A percentile compares a stretch with the other conserved stretches of the same genome.
Conservation (phyloP, 1,140 invertebrate genomes). For the Halesus radiatus region DNA sequence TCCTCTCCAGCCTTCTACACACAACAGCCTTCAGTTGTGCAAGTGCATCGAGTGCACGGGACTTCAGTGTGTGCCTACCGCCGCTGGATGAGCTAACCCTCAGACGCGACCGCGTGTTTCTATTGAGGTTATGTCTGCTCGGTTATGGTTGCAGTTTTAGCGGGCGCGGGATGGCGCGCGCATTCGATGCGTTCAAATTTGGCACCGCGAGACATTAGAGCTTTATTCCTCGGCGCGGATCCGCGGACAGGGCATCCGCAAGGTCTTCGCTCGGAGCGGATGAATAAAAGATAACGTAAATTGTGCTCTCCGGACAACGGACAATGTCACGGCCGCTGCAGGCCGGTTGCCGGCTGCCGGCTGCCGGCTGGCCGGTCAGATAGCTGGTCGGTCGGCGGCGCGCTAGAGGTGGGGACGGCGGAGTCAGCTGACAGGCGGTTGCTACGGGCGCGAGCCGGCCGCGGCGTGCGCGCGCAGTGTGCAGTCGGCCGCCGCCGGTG, state of each 20-base stretch:
- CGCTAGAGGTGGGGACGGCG: slow-evolving; percentile 69
- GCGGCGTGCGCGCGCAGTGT: slow-evolving; percentile 24
- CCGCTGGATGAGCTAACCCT: background rate
- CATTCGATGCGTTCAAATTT: too few relatives aligned
- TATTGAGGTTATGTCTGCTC: slow-evolving; percentile 59
- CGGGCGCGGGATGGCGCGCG: too few relatives aligned
- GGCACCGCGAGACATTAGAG: too few relatives aligned
- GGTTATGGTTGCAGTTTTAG: too few relatives aligned
- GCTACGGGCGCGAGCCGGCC: slow-evolving; percentile 39
- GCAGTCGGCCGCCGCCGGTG: slow-evolving; percentile 18
- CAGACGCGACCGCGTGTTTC: background rate
- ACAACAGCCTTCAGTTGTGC: too few relatives aligned
- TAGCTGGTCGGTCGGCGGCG: slow-evolving; percentile 55
- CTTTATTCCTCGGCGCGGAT: too few relatives aligned
- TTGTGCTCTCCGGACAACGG: slow-evolving; percentile 57
- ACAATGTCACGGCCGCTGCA: slow-evolving; percentile 58
- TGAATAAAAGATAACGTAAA: slow-evolving; percentile 8
- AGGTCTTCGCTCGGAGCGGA: background rate
- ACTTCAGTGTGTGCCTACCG: background rate
- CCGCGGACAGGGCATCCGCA: too few relatives aligned
- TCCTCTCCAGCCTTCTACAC: too few relatives aligned
- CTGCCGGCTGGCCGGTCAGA: slow-evolving; percentile 58
- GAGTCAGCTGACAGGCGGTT: slow-evolving; percentile 67
- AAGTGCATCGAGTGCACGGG: too few relatives aligned
- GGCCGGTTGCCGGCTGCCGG: slow-evolving; percentile 59